These are phyloP conservation scores for Callorhinus ursinus DNA, from an alignment of 2,113 vertebrate genomes.

Conservation along the genomic window DNA sequence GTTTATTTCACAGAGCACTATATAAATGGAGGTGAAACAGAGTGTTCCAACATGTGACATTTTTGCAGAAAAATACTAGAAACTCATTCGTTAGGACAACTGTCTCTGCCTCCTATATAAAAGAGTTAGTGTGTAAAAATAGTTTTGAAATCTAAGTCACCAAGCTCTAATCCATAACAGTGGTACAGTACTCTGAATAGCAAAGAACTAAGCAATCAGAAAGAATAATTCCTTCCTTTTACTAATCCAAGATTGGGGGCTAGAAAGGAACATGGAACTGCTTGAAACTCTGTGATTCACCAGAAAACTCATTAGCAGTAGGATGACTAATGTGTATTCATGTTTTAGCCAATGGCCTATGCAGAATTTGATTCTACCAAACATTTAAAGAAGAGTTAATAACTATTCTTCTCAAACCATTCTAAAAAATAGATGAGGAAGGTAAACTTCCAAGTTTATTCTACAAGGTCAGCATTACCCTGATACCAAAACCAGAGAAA, in stretches of 20 bases:
- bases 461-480: not conserved
- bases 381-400: not conserved
- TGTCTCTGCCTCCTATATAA: constrained; percentile 90
- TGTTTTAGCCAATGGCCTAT: not conserved
- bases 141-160: constrained; percentile 91
- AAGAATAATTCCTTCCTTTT: constrained; percentile 34
- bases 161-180: constrained; percentile 86
- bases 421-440: not conserved
- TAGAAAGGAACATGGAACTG: constrained; percentile 36
- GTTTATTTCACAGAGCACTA: constrained; percentile 91
- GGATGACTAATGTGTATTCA: not conserved
- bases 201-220: constrained; percentile 25
- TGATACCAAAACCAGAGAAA: not conserved
- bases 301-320: constrained; percentile 45
- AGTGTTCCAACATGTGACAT: constrained; percentile 82
- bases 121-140: constrained; percentile 88
- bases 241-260: not conserved
- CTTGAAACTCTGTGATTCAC: constrained; percentile 26
- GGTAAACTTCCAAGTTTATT: not conserved
- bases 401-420: not conserved
- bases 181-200: constrained; percentile 74
- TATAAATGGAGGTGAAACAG: constrained; percentile 89
- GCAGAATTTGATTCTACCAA: constrained; percentile 4
- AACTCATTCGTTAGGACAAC: constrained; percentile 86
- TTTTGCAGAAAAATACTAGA: constrained; percentile 78